Percentiles rank a stretch among this genome's conserved stretches.
Evolutionary conservation across 2,113 vertebrate genomes (phyloP).

Genomic region (Zingel zingel): DNA sequence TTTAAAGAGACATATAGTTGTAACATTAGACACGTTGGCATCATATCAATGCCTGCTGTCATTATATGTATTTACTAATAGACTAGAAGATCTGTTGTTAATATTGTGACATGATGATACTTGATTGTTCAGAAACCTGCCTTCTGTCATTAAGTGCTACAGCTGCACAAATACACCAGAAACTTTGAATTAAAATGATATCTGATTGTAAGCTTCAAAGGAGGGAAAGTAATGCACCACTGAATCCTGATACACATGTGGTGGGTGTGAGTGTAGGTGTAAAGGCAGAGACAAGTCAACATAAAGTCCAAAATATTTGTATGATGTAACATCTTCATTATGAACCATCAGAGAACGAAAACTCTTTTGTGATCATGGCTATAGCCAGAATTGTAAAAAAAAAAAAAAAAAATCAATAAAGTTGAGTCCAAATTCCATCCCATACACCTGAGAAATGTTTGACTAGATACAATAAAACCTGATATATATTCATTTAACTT

Average conservation of each 20-base stretch:
- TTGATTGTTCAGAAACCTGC: neutral
- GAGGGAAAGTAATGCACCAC: neutral
- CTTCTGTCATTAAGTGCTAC: neutral
- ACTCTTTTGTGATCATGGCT: neutral
- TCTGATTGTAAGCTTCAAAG: neutral
- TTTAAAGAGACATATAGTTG: constrained; percentile 28
- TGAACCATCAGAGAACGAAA: neutral
- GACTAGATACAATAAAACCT: neutral
- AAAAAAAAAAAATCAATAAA: neutral
- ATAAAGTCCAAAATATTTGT: neutral
- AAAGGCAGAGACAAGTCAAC: neutral
- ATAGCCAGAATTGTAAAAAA: neutral
- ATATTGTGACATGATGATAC: neutral
- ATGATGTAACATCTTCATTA: neutral
- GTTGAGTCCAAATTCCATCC: neutral
- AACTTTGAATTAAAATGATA: neutral
- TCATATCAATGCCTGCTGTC: neutral
- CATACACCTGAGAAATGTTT: neutral
- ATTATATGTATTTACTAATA: neutral
- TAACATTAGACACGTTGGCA: neutral
- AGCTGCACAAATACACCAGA: neutral
- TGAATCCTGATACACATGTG: neutral
- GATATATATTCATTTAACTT: neutral
- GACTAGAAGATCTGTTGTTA: neutral
- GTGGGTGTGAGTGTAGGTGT: neutral